Evolutionary conservation across 2,888 invertebrate genomes (phyloP).

Genomic region (Oligia latruncula): DNA sequence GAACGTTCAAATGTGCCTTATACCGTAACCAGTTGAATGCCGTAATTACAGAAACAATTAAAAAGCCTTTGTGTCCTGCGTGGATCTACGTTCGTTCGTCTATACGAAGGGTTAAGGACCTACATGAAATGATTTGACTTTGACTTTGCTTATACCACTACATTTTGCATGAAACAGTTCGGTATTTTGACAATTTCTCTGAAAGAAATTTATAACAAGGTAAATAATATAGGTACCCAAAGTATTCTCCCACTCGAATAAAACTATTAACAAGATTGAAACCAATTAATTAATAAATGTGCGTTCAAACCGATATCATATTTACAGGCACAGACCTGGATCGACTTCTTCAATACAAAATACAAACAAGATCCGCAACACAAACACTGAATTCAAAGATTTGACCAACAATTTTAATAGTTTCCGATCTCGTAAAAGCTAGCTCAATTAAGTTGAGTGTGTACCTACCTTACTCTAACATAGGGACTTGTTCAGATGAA

Average conservation of each 20-base stretch:
- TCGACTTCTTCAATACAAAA: conserved; percentile 12
- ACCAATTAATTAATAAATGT: conserved; percentile 7
- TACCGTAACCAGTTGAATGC: no score
- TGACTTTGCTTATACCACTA: neutral
- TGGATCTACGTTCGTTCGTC: no score
- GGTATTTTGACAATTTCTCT: neutral
- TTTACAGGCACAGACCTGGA: conserved; percentile 1
- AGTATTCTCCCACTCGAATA: neutral
- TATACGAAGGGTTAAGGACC: neutral
- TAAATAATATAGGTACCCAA: neutral
- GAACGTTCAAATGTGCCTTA: neutral
- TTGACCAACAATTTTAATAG: conserved; percentile 53
- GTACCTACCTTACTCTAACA: conserved; percentile 33
- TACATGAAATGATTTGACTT: neutral
- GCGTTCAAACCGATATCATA: neutral
- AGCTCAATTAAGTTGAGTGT: conserved; percentile 61
- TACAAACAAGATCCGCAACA: conserved; percentile 28
- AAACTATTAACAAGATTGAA: neutral
- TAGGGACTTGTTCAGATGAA: conserved; percentile 9
- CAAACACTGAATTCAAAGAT: conserved; percentile 41
- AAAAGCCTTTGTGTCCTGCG: no score
- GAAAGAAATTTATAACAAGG: neutral
- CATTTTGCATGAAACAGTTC: neutral
- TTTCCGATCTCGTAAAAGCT: conserved; percentile 47
- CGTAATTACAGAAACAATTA: no score